Evolutionary conservation across 1,140 invertebrate genomes (phyloP), one percentile per base, ranked within the genome.

Genomic region (Brachionus manjavacas): DNA sequence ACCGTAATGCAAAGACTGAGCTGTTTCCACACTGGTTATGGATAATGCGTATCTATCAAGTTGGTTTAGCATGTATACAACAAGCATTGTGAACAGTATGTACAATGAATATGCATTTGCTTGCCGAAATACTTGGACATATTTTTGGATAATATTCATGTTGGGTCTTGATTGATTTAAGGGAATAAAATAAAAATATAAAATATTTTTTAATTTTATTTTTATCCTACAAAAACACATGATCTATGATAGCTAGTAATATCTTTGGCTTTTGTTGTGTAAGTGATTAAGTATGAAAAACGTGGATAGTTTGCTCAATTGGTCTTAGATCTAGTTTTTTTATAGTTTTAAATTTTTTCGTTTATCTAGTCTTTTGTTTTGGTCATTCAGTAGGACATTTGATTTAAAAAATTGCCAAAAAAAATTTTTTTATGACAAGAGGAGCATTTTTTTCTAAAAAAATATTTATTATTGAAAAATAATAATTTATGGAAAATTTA

Each of bases 1-100:
- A 4, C 95, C 95, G 86, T 95, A 97, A 86, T 95, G 93, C 55
- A 96, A 86, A 31, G 89, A 89, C 85, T 90, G 90, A 7, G 90
- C 89, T 80, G 90, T 87, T 2, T 89, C 87, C 68, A 87, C 87
- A 43, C 88, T 86, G 6, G 89, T 88, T 79, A 90, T 89, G 49
- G 89, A 87, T 74, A 90, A 85, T 86, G 89, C 87, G 85, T 89
- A 90, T 35, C 76, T 86, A 85, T 90, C 89, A 31, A 90, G 85
- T 86, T 90, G 90, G 85, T 90, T 90, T 3, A 90, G 85, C n/a
- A 90, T 86, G 85, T 90, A 90, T 1, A 89, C 87, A 11, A 89
- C 39, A 3, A 90, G 86, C 23, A 90, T 86, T 16, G 90, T 46
- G 12, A 88, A 72, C 70, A 90, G 86, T 20, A 88, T 88, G 84